These are phyloP conservation scores for Calephelis nemesis DNA, from an alignment of 1,140 invertebrate species.

Conservation along the genomic window DNA sequence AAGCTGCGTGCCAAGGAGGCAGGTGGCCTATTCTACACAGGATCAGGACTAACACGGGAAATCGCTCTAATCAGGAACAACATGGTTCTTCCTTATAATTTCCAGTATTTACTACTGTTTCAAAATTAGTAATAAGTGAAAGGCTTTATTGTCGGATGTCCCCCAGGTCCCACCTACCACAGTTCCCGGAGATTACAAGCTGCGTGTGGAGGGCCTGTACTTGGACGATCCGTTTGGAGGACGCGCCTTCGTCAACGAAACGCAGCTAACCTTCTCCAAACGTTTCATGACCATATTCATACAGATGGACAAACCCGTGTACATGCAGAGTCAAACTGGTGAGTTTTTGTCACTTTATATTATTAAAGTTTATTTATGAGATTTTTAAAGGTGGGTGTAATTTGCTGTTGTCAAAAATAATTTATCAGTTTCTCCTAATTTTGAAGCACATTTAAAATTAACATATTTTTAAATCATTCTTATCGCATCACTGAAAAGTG, in stretches of 20 bases:
- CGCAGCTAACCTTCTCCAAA: constrained; percentile 86
- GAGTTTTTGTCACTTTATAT: constrained; percentile 26
- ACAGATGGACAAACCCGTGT: constrained; percentile 96
- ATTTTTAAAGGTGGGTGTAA: no score
- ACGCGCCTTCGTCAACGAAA: constrained; percentile 91
- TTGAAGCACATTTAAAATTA: no score
- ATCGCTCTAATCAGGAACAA: no score
- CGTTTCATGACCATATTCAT: constrained; percentile 97
- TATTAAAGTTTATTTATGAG: no score
- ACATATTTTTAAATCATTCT: no score
- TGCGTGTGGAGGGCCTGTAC: constrained; percentile 93
- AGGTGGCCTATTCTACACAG: no score
- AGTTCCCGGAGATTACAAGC: constrained; percentile 89
- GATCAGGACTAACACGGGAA: no score
- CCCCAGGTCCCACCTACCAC: constrained; percentile 89
- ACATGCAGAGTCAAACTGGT: constrained; percentile 95
- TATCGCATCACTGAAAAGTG: no score
- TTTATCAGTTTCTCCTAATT: no score
- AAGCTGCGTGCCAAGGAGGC: no score
- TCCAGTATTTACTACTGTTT: neutral
- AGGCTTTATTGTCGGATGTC: neutral
- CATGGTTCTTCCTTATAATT: neutral
- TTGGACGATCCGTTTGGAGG: constrained; percentile 89
- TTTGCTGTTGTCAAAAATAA: no score
- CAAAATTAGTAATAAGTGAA: neutral